Percentiles rank a stretch among this genome's conserved stretches.
Conservation (phyloP, 2,888 invertebrate species). For the Hemaris fuciformis region DNA sequence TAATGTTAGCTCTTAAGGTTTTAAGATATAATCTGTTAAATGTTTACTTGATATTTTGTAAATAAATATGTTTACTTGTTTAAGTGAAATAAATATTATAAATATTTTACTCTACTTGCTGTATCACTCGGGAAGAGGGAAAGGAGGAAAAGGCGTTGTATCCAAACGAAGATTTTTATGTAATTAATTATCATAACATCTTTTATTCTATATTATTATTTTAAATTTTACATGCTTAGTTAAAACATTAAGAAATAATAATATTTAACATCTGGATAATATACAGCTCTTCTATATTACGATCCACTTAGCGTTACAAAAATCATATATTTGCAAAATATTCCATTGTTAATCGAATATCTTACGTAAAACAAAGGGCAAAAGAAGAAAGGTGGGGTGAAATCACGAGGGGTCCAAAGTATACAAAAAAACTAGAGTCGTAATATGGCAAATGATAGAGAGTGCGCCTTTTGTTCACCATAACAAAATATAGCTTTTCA, state of each 20-base stretch:
- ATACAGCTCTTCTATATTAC: conserved; percentile 72
- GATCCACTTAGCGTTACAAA: conserved; percentile 74
- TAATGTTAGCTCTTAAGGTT: conserved; percentile 30
- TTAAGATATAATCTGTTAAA: conserved; percentile 31
- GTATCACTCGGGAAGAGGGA: conserved; percentile 22
- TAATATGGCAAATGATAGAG: conserved; percentile 62
- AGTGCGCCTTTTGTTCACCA: conserved; percentile 63
- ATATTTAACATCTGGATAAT: conserved; percentile 80
- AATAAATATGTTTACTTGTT: conserved; percentile 39
- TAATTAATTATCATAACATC: conserved; percentile 82
- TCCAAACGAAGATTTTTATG: conserved; percentile 61
- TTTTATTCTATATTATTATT: conserved; percentile 82
- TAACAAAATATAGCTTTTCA: conserved; percentile 79
- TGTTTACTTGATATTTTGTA: conserved; percentile 47
- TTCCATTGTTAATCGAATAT: conserved; percentile 73
- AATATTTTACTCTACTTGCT: conserved; percentile 32
- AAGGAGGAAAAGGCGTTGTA: conserved; percentile 53
- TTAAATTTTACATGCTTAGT: conserved; percentile 82
- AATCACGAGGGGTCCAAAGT: conserved; percentile 37
- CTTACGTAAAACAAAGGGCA: conserved; percentile 45
- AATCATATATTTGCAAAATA: conserved; percentile 76
- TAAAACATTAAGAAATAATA: conserved; percentile 81
- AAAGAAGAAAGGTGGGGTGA: conserved; percentile 52
- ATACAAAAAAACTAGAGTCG: conserved; percentile 34
- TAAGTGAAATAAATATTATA: conserved; percentile 48